Percentiles rank a stretch among this genome's conserved stretches.
Evolutionary conservation across 2,113 vertebrate species (phyloP).

Genomic region (Psilopsiagon aymara): DNA sequence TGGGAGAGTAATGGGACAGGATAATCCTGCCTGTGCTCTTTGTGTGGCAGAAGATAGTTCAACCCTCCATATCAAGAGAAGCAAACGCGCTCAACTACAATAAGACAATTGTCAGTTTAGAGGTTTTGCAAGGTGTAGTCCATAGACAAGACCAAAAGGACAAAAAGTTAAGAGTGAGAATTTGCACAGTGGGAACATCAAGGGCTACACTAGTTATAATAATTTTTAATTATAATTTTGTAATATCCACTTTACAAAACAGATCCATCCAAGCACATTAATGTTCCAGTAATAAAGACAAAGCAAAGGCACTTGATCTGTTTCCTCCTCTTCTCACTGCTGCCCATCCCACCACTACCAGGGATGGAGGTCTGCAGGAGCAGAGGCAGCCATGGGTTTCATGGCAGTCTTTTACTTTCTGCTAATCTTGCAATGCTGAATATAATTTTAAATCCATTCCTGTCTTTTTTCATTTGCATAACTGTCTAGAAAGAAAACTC

Average conservation of each 20-base stretch:
- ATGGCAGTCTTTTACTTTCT: constrained; percentile 36
- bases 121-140: not conserved
- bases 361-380: not conserved
- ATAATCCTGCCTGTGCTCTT: not conserved
- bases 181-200: not conserved
- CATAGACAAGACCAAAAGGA: not conserved
- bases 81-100: not conserved
- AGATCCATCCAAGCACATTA: not conserved
- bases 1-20: not conserved
- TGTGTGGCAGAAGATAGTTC: rapidly evolving
- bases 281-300: not conserved
- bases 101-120: not conserved
- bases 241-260: not conserved
- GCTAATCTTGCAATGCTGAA: constrained; percentile 61
- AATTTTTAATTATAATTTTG: not conserved
- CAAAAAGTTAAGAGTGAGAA: not conserved
- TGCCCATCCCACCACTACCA: not conserved
- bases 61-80: not conserved
- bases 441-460: constrained; percentile 70
- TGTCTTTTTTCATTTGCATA: constrained; percentile 72
- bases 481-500: constrained; percentile 47
- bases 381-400: not conserved
- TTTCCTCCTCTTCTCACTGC: not conserved
- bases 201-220: not conserved
- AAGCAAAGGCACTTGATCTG: constrained; percentile 34